These are phyloP conservation scores for Cerceris rybyensis DNA, from an alignment of 2,888 invertebrate species.

Conservation along the genomic window DNA sequence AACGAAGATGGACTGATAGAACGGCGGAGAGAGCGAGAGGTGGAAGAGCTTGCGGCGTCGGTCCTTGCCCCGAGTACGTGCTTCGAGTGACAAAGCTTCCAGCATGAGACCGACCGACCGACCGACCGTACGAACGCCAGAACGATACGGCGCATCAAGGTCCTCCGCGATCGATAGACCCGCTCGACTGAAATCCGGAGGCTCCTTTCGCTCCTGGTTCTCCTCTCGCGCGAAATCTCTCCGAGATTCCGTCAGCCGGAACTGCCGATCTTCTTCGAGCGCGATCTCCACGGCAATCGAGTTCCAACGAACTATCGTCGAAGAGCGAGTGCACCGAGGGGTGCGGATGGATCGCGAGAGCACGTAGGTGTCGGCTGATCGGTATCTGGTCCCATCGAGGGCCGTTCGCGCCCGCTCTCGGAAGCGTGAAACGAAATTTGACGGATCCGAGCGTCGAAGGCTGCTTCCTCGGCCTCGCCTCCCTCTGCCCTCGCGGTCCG, in stretches of 20 bases:
- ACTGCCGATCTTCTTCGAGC: neutral
- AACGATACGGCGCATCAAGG: constrained; percentile 79
- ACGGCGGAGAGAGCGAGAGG: constrained; percentile 60
- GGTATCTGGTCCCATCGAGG: constrained; percentile 63
- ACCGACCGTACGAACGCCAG: constrained; percentile 73
- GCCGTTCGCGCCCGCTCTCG: constrained; percentile 66
- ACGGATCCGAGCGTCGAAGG: constrained; percentile 77
- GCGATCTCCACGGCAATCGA: neutral
- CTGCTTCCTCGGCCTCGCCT: constrained; percentile 36
- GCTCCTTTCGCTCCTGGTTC: constrained; percentile 27
- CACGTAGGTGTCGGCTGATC: constrained; percentile 69
- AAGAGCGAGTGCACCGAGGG: no score
- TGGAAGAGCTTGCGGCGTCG: constrained; percentile 80
- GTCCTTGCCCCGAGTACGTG: constrained; percentile 82
- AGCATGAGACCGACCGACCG: constrained; percentile 75
- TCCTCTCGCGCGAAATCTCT: neutral
- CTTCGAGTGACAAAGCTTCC: constrained; percentile 80
- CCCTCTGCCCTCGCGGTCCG: constrained; percentile 4
- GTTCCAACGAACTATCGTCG: neutral
- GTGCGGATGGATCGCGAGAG: constrained; percentile 16
- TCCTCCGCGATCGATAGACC: constrained; percentile 80
- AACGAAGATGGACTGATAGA: constrained; percentile 54
- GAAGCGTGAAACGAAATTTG: constrained; percentile 81
- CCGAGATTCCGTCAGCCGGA: neutral
- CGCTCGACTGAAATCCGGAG: constrained; percentile 66